phyloP scores from a whole-genome alignment of 2,113 vertebrate genomes.

The Dasypus novemcinctus region DNA sequence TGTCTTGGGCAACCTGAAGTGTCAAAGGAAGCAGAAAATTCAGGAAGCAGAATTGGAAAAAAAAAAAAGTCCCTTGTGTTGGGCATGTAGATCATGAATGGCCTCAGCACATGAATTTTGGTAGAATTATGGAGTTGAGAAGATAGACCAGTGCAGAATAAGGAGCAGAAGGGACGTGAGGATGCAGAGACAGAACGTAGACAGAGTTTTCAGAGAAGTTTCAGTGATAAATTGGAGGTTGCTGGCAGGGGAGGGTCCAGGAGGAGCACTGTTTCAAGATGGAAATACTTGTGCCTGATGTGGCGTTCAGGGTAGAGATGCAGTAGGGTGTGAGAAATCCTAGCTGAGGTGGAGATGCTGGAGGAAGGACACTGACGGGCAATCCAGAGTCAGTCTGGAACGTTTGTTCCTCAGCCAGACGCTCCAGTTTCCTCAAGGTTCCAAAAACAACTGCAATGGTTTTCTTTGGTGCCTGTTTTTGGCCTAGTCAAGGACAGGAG shows the following conservation, averaged over 20 bases:
- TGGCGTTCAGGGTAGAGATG: neutral
- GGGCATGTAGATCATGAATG: fast-evolving
- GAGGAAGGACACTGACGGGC: neutral
- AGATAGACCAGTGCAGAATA: neutral
- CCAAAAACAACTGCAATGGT: neutral
- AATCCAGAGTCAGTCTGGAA: neutral
- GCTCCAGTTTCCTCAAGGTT: neutral
- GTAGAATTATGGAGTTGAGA: neutral
- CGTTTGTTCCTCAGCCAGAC: neutral
- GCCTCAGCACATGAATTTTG: neutral
- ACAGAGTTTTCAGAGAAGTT: neutral
- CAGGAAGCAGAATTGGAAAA: neutral
- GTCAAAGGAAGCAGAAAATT: neutral
- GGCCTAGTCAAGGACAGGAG: neutral
- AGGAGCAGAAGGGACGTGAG: neutral
- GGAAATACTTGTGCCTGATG: neutral
- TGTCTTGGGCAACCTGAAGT: neutral
- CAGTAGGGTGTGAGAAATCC: neutral
- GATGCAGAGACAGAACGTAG: neutral
- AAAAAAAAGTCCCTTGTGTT: neutral
- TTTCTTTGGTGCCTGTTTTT: neutral
- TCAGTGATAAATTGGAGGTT: neutral
- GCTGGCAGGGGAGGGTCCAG: neutral
- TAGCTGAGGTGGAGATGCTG: no score
- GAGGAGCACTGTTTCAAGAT: neutral